These are phyloP conservation scores for Propsilocerus akamusi DNA, from an alignment of 1,140 invertebrate genomes.

Conservation along the genomic window DNA sequence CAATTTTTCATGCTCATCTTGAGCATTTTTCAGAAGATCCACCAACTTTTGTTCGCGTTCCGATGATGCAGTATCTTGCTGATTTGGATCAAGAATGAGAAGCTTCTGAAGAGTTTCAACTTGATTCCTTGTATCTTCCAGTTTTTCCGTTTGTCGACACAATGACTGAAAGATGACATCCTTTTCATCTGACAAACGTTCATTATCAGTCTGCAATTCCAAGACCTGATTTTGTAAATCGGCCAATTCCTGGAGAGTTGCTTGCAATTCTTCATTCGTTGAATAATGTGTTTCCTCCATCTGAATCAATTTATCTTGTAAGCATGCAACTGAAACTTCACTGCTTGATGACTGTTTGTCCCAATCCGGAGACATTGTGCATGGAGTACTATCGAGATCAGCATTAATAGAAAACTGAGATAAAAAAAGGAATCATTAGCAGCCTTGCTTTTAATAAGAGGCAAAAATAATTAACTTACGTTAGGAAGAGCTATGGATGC, in stretches of 20 bases:
- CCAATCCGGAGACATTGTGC: constrained; percentile 57
- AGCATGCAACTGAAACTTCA: constrained; percentile 77
- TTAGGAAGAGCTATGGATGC: constrained; percentile 33
- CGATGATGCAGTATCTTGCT: constrained; percentile 38
- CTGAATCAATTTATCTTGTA: constrained; percentile 81
- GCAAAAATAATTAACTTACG: constrained; percentile 25
- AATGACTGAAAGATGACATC: constrained; percentile 75
- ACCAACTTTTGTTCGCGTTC: constrained; percentile 70
- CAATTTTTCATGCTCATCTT: constrained; percentile 56
- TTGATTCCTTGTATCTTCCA: constrained; percentile 58
- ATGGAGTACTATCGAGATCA: constrained; percentile 36
- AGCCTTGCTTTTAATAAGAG: constrained; percentile 13
- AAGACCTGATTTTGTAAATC: constrained; percentile 72
- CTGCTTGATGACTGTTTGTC: constrained; percentile 75
- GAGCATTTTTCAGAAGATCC: constrained; percentile 66
- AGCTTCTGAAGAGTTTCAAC: constrained; percentile 50
- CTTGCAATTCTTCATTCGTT: constrained; percentile 90
- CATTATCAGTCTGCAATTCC: constrained; percentile 74
- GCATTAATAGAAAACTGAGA: constrained; percentile 3
- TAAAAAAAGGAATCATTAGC: constrained; percentile 23
- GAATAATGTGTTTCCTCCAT: constrained; percentile 41
- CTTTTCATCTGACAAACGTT: constrained; percentile 72
- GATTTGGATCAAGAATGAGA: constrained; percentile 38
- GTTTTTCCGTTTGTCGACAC: constrained; percentile 76
- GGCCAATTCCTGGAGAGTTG: constrained; percentile 78